Conservation (phyloP, 2,113 vertebrate species). For the Coracopsis vasa region DNA sequence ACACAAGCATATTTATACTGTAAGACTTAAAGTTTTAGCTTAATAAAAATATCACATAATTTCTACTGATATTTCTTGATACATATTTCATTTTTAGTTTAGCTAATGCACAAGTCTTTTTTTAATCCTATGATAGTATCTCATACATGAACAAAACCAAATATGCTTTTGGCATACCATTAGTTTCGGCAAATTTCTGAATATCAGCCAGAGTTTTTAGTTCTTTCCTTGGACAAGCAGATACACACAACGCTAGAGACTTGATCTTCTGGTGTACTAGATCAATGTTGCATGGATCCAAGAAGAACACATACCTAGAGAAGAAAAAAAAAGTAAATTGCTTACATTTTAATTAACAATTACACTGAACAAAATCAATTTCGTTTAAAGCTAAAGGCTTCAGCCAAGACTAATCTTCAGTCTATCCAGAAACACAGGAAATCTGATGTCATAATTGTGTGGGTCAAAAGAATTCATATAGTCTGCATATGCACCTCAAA, state of each 20-base stretch:
- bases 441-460: background rate
- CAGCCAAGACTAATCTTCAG: background rate
- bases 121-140: background rate
- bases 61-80: background rate
- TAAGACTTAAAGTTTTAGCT: background rate
- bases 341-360: background rate
- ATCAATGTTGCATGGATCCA: constrained; percentile 97
- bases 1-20: background rate
- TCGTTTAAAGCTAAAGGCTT: background rate
- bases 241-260: constrained; percentile 92
- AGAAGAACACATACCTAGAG: constrained; percentile 93
- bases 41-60: background rate
- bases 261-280: constrained; percentile 90
- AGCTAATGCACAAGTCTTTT: background rate
- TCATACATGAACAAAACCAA: background rate
- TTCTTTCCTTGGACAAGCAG: constrained; percentile 86
- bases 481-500: background rate
- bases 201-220: constrained; percentile 88
- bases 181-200: constrained; percentile 89
- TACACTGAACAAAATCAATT: background rate
- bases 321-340: constrained; percentile 12
- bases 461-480: background rate
- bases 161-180: constrained; percentile 80
- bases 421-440: background rate
- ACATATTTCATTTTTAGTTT: background rate